These are phyloP conservation scores for Aptenodytes patagonicus DNA, from an alignment of 2,113 vertebrate genomes.

Conservation along the genomic window DNA sequence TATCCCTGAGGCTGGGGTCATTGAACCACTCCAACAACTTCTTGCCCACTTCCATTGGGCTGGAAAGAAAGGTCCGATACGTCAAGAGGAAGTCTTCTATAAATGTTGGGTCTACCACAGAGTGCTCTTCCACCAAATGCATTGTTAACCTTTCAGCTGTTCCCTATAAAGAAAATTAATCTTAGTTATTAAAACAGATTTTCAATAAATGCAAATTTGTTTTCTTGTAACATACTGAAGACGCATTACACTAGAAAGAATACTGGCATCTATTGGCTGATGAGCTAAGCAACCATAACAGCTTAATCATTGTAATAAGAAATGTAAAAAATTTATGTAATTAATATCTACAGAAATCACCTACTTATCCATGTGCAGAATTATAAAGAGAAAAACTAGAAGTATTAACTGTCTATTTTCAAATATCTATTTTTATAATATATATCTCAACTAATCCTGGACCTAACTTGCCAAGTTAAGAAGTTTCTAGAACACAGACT, in stretches of 20 bases:
- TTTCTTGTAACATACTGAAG: background rate
- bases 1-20: constrained; percentile 99
- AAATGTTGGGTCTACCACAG: constrained; percentile 96
- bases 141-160: constrained; percentile 95
- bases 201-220: background rate
- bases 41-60: constrained; percentile 98
- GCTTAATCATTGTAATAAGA: background rate
- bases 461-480: background rate
- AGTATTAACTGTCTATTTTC: background rate
- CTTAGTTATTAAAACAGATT: background rate
- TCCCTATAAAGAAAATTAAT: constrained; percentile 74
- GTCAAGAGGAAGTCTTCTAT: constrained; percentile 98
- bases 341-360: background rate
- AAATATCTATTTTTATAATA: background rate
- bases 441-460: background rate
- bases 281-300: background rate
- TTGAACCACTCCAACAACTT: constrained; percentile 99
- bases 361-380: background rate
- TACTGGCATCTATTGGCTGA: background rate
- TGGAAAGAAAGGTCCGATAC: constrained; percentile 96
- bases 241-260: background rate
- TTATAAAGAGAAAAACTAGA: background rate
- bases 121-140: constrained; percentile 98
- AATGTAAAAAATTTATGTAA: background rate
- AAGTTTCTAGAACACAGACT: background rate